phyloP scores from a whole-genome alignment of 2,113 vertebrate species.

The Myodes glareolus region DNA sequence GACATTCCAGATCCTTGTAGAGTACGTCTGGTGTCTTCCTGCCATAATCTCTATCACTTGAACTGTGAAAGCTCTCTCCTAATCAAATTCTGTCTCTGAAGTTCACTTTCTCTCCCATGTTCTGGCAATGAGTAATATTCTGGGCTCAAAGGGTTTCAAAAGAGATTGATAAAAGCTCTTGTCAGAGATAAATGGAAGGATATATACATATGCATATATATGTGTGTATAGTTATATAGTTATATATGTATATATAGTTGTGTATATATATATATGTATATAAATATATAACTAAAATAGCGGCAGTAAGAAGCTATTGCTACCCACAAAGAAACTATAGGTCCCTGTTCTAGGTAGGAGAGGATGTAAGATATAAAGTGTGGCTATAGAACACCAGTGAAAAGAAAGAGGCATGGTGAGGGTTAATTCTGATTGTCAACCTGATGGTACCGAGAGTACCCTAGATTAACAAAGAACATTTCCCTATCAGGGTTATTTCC shows the following conservation, averaged over 20 bases:
- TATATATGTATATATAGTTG: neutral
- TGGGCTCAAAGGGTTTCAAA: neutral
- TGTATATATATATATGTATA: neutral
- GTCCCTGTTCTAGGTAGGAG: neutral
- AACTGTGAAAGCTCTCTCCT: neutral
- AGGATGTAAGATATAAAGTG: fast-evolving
- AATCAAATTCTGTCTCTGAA: neutral
- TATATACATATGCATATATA: neutral
- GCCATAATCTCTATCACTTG: neutral
- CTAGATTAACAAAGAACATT: neutral
- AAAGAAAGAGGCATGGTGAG: neutral
- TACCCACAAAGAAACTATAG: neutral
- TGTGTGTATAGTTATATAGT: neutral
- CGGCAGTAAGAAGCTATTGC: neutral
- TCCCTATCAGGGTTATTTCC: neutral
- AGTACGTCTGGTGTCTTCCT: neutral
- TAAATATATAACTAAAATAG: neutral
- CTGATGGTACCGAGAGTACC: neutral
- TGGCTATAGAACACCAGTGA: neutral
- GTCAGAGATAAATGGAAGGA: neutral
- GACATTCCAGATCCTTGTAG: neutral
- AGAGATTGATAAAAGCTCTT: neutral
- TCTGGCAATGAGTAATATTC: neutral
- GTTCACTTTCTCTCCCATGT: neutral
- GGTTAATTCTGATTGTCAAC: too few species aligned